Conservation (phyloP, 2,113 vertebrate genomes). For the Alosa alosa region DNA sequence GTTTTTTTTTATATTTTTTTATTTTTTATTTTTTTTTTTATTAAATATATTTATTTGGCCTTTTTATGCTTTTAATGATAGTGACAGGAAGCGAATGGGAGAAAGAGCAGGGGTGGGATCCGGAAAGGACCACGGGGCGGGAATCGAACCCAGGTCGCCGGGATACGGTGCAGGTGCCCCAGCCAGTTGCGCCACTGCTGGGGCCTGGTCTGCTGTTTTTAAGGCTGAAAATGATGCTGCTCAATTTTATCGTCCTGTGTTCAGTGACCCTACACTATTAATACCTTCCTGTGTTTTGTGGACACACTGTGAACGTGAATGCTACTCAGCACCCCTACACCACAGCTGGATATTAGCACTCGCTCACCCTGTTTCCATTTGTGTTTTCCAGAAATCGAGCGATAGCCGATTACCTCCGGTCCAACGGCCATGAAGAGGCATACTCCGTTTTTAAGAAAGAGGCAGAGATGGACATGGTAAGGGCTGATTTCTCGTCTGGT, state of each 20-base stretch:
- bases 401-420: constrained; percentile 99
- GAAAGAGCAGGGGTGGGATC: no score
- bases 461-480: constrained; percentile 96
- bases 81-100: no score
- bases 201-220: neutral
- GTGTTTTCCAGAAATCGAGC: constrained; percentile 89
- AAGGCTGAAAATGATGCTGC: no score
- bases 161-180: no score
- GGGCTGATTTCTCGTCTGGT: constrained; percentile 39
- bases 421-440: constrained; percentile 97
- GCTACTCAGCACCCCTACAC: neutral
- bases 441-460: constrained; percentile 99
- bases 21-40: no score
- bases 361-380: neutral
- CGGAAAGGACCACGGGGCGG: no score
- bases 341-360: neutral
- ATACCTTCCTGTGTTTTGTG: neutral
- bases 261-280: neutral
- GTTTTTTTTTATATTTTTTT: neutral
- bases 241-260: neutral
- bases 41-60: no score
- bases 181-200: no score
- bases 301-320: neutral
- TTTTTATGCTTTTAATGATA: no score
- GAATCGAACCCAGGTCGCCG: no score